Base-by-base conservation (phyloP, 2,888 invertebrate species). In the Julus scandinavius region DNA sequence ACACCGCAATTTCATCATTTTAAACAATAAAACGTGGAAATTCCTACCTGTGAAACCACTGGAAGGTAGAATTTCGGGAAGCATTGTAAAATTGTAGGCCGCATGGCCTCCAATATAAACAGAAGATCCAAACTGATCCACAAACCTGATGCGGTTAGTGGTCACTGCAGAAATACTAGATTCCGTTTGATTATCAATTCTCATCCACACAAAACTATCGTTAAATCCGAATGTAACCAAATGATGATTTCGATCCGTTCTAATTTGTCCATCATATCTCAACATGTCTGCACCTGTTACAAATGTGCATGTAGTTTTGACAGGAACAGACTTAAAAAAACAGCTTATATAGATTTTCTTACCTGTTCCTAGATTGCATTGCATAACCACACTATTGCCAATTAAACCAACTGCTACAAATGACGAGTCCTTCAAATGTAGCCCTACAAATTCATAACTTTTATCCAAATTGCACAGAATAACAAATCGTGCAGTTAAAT, bases 41-140 rank as follows among this genome's bases (percentile, higher is more conserved):
- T 41, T n/a, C 17, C 13, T 20, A 86, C 86, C 86, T 54, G 54
- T 49, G 13, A 86, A 86, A 6, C 86, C 86, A 86, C 29, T 45
- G 41, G 17, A 50, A 50, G 54, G 54, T 6, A 86, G 17, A 50
- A 50, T 38, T 17, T 45, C 49, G 20, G 86, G 86, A n/a, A 86
- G 54, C 17, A 7, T 40, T n/a, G 86, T 86, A 13, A 86, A 86
- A 29, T 86, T 86, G 54, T 86, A 86, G 6, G 86, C 4, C 20
- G 17, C 54, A 29, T 86, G 86, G 17, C 86, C 86, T 86, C 86
- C 86, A 20, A 86, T 50, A 29, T 86, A 86, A 50, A 86, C 2
- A 3, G 4, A 29, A 9, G 72, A 7, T 7, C 11, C n/a, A 72
- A 72, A 72, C 72, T 72, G 72, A 7, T 29, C 29, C 29, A 72